Percentiles rank a stretch among this genome's conserved stretches.
These are phyloP conservation scores for Tenodera sinensis DNA, from an alignment of 2,888 invertebrate species.

Conservation along the genomic window DNA sequence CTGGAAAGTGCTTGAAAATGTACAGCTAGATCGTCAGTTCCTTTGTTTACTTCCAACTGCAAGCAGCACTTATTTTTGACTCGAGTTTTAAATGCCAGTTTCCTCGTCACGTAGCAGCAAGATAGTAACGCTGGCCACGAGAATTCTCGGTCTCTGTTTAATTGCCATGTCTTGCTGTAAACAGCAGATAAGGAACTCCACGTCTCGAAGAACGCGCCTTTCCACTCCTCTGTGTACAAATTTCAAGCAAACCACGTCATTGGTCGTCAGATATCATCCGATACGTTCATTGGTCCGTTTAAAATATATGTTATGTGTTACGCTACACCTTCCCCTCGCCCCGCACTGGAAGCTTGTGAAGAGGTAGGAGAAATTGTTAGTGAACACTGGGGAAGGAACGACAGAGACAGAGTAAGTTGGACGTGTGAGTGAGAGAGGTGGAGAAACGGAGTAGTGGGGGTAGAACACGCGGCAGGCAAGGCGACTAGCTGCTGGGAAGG, in stretches of 20 bases:
- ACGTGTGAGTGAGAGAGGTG: not conserved
- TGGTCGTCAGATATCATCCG: not conserved
- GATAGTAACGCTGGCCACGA: not conserved
- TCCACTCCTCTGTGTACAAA: too few relatives aligned
- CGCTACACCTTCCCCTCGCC: not conserved
- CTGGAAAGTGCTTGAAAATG: not conserved
- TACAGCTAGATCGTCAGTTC: not conserved
- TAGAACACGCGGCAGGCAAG: not conserved
- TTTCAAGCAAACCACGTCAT: not conserved
- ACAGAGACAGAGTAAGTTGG: not conserved
- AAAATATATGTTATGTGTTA: not conserved
- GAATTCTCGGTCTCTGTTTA: not conserved
- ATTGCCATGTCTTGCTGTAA: not conserved
- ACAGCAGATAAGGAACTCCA: not conserved
- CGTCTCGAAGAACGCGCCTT: conserved; percentile 37
- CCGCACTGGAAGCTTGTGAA: not conserved
- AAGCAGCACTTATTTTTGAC: not conserved
- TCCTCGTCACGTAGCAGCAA: not conserved
- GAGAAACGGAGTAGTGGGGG: not conserved
- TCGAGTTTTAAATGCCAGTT: not conserved
- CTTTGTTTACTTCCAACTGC: not conserved
- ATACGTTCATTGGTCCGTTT: conserved; percentile 19
- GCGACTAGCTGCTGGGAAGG: not conserved
- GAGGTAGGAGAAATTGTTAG: not conserved
- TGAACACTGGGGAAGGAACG: not conserved